Evolutionary conservation across 2,888 invertebrate species (phyloP), one percentile per base, ranked within the genome.

Genomic region (Neoascia interrupta): DNA sequence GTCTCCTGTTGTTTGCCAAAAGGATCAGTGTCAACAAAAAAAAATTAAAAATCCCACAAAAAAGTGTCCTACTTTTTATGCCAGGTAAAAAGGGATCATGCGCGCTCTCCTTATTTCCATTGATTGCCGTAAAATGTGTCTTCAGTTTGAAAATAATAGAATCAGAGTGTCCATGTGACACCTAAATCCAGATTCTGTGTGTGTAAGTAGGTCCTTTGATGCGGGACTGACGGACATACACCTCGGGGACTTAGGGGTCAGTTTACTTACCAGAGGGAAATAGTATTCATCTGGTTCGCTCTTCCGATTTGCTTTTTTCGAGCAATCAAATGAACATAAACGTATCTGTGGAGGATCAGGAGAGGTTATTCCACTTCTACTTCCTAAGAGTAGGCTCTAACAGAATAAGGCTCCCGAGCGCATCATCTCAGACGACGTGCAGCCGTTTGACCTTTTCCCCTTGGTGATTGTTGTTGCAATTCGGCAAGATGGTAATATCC

Each of bases 241-340:
- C 63, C 28, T 51, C n/a, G 72, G 76, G 19, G 73, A 79, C 73
- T 79, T 79, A 79, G 73, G 79, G 79, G 79, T 79, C 79, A 79
- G 66, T 61, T 79, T 79, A 76, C 64, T 66, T 53, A 72, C 64
- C 76, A 60, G 26, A 53, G 66, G 66, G 21, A 21, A 56, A n/a
- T 18, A 19, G 43, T 58, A n/a, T 49, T 15, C 21, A 56, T 56
- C 37, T 64, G 56, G 36, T 41, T n/a, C 43, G 47, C 49, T 58
- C 41, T 64, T 54, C 47, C 39, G 64, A 63, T 54, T 43, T 54
- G 10, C 58, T 60, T 18, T 21, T 72, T 73, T 56, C 66, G 34
- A 45, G 73, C 79, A 79, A 79, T 79, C 79, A 79, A 79, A 79
- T 73, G 79, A 73, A 34, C 79, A 79, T 79, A 79, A 73, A 79